Base-by-base conservation (phyloP, 2,113 vertebrate species). In the Dipodomys stephensi region DNA sequence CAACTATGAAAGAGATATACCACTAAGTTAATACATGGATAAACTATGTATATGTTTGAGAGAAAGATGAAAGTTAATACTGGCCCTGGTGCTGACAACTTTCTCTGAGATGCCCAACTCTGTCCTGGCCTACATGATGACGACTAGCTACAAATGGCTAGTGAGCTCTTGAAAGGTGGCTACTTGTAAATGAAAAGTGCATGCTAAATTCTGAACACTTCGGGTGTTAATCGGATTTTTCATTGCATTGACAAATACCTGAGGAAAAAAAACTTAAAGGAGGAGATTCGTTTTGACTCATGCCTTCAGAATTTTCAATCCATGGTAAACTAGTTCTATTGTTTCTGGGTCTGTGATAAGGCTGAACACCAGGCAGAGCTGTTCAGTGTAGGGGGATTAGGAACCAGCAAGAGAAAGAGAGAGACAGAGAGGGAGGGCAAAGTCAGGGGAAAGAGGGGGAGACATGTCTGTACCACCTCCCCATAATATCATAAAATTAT, bases 121-220 rank as follows among this genome's bases (percentile, higher is more conserved):
- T 39, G 2, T 92, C 20, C 23, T 87, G 11, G 11, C 22, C 13
- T 78, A 25, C 28, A 65, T 8, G 0, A 27, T 7, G 7, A 4
- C 28, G 20, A 32, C 65, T n/a, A 80, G 72, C 15, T 68, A 49
- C 9, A 4, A 23, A 22, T 35, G 28, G 10, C 10, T 77, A 81
- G 30, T 84, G 78, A 94, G 28, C 9, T 49, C 7, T 90, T 68
- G 35, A 77, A 85, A 76, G 67, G 23, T 80, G 3, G 9, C 28
- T 92, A 83, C 65, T 73, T 57, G 30, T 80, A 79, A 76, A 71
- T 25, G 16, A 28, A 85, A 95, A 73, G 22, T n/a, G 39, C 1
- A 5, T 77, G 39, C 39, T 77, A 88, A 74, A 83, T 60, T 92
- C 74, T 91, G 7, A 93, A 93, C 30, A 72, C 18, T 4, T 84